Evolutionary conservation across 2,888 invertebrate species (phyloP).

Genomic region (Eupithecia pulchellata): DNA sequence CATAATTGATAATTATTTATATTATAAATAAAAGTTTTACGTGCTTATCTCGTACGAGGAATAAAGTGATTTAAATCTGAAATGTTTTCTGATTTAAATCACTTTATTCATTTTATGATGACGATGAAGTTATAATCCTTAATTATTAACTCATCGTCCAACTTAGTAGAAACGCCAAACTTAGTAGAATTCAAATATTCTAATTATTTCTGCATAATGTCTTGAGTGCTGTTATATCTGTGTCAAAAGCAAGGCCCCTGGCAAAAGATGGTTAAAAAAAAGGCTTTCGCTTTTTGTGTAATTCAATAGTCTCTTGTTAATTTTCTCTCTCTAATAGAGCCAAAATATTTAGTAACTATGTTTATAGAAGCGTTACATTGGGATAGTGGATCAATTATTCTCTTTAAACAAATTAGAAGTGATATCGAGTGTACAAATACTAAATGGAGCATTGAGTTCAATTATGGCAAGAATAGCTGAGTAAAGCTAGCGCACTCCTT

Average conservation of each 20-base stretch:
- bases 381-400: constrained; percentile 20
- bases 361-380: constrained; percentile 10
- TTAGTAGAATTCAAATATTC: no score
- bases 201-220: no score
- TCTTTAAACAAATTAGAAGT: constrained; percentile 24
- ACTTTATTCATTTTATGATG: no score
- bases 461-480: neutral
- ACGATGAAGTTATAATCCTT: no score
- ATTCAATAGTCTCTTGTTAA: neutral
- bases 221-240: neutral
- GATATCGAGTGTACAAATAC: constrained; percentile 16
- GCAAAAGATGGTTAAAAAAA: neutral
- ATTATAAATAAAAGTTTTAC: no score
- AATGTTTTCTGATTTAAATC: no score
- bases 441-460: neutral
- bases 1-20: no score
- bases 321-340: neutral
- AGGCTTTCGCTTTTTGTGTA: neutral
- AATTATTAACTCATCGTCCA: no score
- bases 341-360: constrained; percentile 5
- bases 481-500: neutral
- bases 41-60: no score
- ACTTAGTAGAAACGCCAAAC: no score
- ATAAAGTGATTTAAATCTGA: no score
- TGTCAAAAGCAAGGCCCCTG: neutral